Evolutionary conservation across 2,113 vertebrate genomes (phyloP), one percentile per base, ranked within the genome.

Genomic region (Corythornis cristatus): DNA sequence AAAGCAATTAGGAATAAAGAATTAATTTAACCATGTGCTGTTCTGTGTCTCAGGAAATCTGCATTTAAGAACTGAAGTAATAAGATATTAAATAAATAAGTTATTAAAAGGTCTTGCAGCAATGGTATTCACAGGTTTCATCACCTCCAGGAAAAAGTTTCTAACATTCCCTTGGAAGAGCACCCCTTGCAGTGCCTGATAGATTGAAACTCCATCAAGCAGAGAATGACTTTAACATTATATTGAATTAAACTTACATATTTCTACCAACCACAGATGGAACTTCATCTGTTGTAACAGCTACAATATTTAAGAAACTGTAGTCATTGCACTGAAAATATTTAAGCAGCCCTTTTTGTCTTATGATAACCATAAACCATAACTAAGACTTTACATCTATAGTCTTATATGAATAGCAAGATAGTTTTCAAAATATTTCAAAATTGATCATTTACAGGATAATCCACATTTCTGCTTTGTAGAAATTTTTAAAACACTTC

Each of bases 241-340:
- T 88, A 79, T 26, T 94, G 81, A 90, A 90, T 87, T 84, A 85
- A 93, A 91, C 67, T 84, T 89, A 9, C 25, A 46, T 91, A 43
- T 91, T 77, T 35, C 75, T 73, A 93, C 71, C 50, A 93, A 77
- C 78, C 23, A 91, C 89, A 93, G 60, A 93, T 88, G 77, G 84
- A 92, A 79, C 71, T 88, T 96, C 84, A 93, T 92, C 89, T 96
- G 86, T 93, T 92, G 25, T 87, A 92, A 85, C 74, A 89, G 45
- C 81, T 72, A 93, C 77, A 93, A 62, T 91, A 79, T 96, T 95
- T 89, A 67, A 81, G 90, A 84, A 84, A 58, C 16, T 29, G 89
- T 62, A 91, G 14, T 19, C 56, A 58, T 70, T 80, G 25, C 62
- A 89, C 56, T 67, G 87, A 85, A 95, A 96, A 93, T 93, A 94